Conservation (phyloP, 2,797 vertebrate species). For the Melanogrammus aeglefinus region DNA sequence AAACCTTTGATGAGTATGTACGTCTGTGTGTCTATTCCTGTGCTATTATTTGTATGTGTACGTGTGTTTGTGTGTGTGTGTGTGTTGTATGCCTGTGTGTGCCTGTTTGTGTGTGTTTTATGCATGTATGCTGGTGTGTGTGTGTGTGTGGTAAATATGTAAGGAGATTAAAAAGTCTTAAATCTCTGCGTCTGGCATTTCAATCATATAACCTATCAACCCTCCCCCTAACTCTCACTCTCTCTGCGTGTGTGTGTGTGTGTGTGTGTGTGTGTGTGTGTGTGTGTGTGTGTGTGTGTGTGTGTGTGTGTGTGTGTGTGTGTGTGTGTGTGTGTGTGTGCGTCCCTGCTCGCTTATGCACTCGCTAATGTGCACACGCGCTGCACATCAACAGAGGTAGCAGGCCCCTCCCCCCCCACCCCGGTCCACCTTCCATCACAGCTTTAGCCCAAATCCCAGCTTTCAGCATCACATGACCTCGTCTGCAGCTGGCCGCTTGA, state of each 20-base stretch:
- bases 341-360: constrained; percentile 9
- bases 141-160: constrained; percentile 85
- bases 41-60: constrained; percentile 4
- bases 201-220: constrained; percentile 87
- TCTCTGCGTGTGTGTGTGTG: constrained; percentile 8
- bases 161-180: constrained; percentile 98
- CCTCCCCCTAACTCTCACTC: constrained; percentile 6
- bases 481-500: constrained; percentile 75
- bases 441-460: constrained; percentile 74
- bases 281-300: neutral
- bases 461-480: constrained; percentile 71
- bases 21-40: neutral
- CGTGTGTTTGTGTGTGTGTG: constrained; percentile 6
- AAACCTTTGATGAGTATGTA: neutral
- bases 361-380: constrained; percentile 8
- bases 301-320: constrained; percentile 3
- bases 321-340: constrained; percentile 39
- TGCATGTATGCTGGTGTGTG: constrained; percentile 26
- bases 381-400: constrained; percentile 48
- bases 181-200: constrained; percentile 90
- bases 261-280: constrained; percentile 21
- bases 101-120: constrained; percentile 7
- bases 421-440: constrained; percentile 62
- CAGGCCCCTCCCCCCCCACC: constrained; percentile 57
- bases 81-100: constrained; percentile 12